Percentiles rank a stretch among this genome's conserved stretches.
Conservation (phyloP, 2,888 invertebrate species). For the Xestia rhomboidea region DNA sequence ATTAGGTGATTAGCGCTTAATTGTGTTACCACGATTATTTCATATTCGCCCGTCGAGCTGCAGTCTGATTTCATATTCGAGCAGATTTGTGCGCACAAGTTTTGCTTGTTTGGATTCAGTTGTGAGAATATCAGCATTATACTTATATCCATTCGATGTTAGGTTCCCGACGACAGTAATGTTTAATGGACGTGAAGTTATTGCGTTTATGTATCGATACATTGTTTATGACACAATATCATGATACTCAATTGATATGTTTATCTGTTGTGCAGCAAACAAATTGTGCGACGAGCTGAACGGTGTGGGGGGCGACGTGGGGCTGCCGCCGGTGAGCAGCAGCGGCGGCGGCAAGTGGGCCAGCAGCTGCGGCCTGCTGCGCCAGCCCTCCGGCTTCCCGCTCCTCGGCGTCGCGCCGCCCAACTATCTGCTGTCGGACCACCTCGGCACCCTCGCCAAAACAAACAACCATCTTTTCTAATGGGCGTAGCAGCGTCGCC, state of each 20-base stretch:
- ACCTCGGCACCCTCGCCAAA: conserved; percentile 91
- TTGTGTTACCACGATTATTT: conserved; percentile 90
- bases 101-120: conserved; percentile 74
- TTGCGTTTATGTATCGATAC: conserved; percentile 36
- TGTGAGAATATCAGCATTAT: conserved; percentile 52
- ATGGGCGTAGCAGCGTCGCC: conserved; percentile 80
- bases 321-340: conserved; percentile 81
- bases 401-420: conserved; percentile 91
- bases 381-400: conserved; percentile 91
- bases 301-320: conserved; percentile 83
- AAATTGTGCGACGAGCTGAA: conserved; percentile 87
- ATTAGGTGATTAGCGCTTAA: conserved; percentile 90
- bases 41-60: conserved; percentile 85
- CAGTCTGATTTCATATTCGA: conserved; percentile 87
- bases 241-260: conserved; percentile 40
- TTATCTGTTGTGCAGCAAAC: conserved; percentile 80
- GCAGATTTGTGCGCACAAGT: conserved; percentile 85
- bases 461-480: conserved; percentile 92
- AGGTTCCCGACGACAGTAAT: conserved; percentile 39
- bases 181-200: conserved; percentile 55
- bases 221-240: conserved; percentile 38
- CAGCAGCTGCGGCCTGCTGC: conserved; percentile 92
- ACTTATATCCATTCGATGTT: conserved; percentile 49
- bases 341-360: conserved; percentile 90
- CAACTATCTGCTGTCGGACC: conserved; percentile 91